These are phyloP conservation scores for Fulica atra DNA, from an alignment of 2,113 vertebrate genomes.

Conservation along the genomic window DNA sequence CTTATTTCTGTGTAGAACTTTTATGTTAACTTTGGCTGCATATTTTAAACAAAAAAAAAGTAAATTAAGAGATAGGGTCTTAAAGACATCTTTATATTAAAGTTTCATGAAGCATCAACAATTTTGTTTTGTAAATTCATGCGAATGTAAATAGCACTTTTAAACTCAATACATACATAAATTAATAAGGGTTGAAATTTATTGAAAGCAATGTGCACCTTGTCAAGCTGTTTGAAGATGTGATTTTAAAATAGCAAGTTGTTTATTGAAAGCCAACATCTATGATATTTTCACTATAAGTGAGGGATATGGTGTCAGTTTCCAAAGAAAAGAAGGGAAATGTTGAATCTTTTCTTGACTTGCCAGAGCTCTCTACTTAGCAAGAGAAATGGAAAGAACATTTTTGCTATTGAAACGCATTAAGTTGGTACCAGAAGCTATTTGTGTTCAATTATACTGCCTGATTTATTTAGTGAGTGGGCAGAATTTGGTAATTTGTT, in stretches of 20 bases:
- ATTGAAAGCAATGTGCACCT: background rate
- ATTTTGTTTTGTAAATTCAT: background rate
- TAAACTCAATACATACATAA: background rate
- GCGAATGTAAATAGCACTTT: background rate
- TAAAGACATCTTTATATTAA: background rate
- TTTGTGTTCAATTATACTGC: slow-evolving; percentile 3
- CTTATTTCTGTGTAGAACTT: background rate
- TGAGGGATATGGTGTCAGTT: background rate
- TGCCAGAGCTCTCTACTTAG: background rate
- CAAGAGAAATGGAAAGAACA: background rate
- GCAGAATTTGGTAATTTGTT: slow-evolving; percentile 24
- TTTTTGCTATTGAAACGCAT: slow-evolving; percentile 16
- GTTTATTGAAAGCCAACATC: background rate
- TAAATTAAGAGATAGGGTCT: background rate
- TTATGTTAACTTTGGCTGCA: background rate
- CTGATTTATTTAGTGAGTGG: slow-evolving; percentile 13
- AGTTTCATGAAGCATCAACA: background rate
- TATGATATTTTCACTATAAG: background rate
- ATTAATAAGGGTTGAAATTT: background rate
- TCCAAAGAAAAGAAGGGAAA: background rate
- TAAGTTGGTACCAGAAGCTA: background rate
- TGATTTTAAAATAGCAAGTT: background rate
- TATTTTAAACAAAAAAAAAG: background rate
- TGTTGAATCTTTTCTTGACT: background rate
- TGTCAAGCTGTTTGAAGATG: background rate